Percentiles rank a stretch among this genome's conserved stretches.
phyloP scores from a whole-genome alignment of 2,888 invertebrate species.

The Melieria crassipennis region DNA sequence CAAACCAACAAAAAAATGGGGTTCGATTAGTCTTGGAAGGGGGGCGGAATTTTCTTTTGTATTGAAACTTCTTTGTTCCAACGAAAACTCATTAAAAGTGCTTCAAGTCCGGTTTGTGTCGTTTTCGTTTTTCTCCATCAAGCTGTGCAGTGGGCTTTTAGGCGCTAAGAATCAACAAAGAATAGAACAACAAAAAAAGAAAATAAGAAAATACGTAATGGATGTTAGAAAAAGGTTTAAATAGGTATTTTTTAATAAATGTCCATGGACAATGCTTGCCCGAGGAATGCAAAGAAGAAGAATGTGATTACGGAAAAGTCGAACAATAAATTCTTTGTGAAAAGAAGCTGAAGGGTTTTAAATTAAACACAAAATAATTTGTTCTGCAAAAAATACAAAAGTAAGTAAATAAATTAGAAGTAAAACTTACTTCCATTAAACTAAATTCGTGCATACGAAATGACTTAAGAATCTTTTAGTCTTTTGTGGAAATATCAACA shows the following conservation, averaged over 20 bases:
- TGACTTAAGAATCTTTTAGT: neutral
- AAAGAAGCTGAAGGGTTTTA: neutral
- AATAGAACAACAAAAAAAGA: neutral
- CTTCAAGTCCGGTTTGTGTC: slow-evolving; percentile 19
- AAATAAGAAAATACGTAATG: too few species aligned
- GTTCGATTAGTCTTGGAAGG: neutral
- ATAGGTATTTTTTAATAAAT: too few species aligned
- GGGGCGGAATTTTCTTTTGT: slow-evolving; percentile 4
- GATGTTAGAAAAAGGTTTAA: too few species aligned
- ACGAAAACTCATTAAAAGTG: slow-evolving; percentile 36
- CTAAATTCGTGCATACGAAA: neutral
- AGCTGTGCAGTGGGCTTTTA: neutral
- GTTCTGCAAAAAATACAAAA: neutral
- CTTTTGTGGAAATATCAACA: too few species aligned
- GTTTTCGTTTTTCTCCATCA: neutral
- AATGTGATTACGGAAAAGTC: too few species aligned
- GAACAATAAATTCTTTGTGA: neutral
- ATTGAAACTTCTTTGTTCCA: slow-evolving; percentile 23
- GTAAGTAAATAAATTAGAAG: neutral
- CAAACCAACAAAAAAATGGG: too few species aligned
- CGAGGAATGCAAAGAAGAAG: neutral
- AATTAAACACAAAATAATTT: neutral
- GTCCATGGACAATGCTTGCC: neutral
- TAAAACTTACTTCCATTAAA: neutral
- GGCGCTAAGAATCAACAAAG: neutral